phyloP scores from a whole-genome alignment of 2,113 vertebrate species.

The Stegostoma tigrinum region DNA sequence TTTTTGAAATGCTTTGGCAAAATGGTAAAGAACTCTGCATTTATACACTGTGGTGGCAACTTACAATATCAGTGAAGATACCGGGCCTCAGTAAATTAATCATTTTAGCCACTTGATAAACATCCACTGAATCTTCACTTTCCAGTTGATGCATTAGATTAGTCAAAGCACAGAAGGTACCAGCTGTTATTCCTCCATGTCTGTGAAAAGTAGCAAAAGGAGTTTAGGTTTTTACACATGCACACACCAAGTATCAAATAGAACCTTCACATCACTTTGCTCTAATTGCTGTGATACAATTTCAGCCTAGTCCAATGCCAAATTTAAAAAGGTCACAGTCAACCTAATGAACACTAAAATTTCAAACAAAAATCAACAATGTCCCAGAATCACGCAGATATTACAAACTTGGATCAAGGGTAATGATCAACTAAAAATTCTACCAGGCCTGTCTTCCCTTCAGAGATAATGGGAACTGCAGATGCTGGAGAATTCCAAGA shows the following conservation, averaged over 20 bases:
- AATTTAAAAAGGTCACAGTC: not conserved
- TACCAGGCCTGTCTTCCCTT: not conserved
- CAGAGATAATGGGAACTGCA: too few relatives aligned
- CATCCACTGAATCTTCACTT: constrained; percentile 73
- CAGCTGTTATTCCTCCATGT: constrained; percentile 79
- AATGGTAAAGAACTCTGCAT: not conserved
- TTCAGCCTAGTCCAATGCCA: not conserved
- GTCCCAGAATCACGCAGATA: not conserved
- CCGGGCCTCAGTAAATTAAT: constrained; percentile 87
- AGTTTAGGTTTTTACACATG: not conserved
- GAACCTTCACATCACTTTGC: not conserved
- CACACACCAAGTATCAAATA: not conserved
- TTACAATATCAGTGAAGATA: constrained; percentile 79
- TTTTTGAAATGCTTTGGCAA: not conserved
- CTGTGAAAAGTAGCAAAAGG: constrained; percentile 50
- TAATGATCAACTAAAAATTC: not conserved
- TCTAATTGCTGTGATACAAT: not conserved
- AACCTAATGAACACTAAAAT: not conserved
- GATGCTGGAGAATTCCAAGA: too few relatives aligned
- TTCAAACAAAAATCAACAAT: not conserved
- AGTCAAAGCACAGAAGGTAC: constrained; percentile 80
- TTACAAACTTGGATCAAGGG: not conserved
- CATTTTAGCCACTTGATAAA: constrained; percentile 87
- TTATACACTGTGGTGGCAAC: constrained; percentile 40
- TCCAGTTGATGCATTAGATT: constrained; percentile 79